Evolutionary conservation across 1,140 invertebrate species (phyloP).

Genomic region (Lordiphosa clarofinis): DNA sequence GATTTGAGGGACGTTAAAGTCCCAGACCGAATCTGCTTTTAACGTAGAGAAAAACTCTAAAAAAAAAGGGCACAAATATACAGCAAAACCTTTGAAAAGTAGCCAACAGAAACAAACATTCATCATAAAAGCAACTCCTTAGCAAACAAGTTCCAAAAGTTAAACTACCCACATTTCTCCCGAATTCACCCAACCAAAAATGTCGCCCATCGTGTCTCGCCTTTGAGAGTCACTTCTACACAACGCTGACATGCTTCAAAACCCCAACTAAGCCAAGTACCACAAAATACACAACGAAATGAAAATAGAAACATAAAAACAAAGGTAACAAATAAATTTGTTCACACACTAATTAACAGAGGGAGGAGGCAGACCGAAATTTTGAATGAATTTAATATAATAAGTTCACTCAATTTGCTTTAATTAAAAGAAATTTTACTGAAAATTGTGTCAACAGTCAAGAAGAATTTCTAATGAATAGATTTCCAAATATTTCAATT

Average conservation of each 20-base stretch:
- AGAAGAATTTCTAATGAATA: slow-evolving; percentile 1
- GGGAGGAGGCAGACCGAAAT: background rate
- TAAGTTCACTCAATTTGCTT: background rate
- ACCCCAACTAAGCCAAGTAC: slow-evolving; percentile 12
- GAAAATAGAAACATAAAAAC: background rate
- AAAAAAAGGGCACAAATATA: too few species aligned
- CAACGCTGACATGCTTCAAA: slow-evolving; percentile 12
- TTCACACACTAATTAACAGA: slow-evolving; percentile 27
- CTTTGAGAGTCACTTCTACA: slow-evolving; percentile 6
- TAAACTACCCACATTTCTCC: background rate
- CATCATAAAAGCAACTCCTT: too few species aligned
- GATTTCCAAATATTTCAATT: slow-evolving; percentile 1
- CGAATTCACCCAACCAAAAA: slow-evolving; percentile 1
- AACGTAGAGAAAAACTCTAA: too few species aligned
- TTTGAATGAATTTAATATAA: slow-evolving; percentile 20
- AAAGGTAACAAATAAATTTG: slow-evolving; percentile 15
- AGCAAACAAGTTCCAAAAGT: too few species aligned
- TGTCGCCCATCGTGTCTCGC: background rate
- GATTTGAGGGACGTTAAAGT: too few species aligned
- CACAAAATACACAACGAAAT: slow-evolving; percentile 7
- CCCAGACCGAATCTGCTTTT: too few species aligned
- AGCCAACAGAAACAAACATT: too few species aligned
- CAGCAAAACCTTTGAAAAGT: too few species aligned
- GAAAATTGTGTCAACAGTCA: background rate
- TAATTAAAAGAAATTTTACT: slow-evolving; percentile 7